Base-by-base conservation (phyloP, 2,797 vertebrate species). In the Falco berigora region DNA sequence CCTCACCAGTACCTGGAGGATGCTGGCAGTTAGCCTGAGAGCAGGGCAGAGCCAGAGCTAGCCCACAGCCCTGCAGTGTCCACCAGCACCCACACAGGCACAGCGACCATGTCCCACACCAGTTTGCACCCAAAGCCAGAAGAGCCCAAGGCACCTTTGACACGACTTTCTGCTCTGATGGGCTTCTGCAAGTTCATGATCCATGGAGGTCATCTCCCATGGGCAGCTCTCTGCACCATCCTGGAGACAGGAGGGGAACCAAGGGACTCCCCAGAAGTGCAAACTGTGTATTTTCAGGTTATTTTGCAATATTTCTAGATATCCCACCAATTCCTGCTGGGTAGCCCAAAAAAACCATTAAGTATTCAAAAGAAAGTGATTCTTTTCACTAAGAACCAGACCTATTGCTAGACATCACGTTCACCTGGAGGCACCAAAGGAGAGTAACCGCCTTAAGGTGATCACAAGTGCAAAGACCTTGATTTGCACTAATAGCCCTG, bases 41-140 rank as follows among this genome's bases (percentile, higher is more conserved):
- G 62, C 36, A n/a, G 59, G 76, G 28, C 68, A 92, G 55, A 69
- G 58, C n/a, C 79, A 56, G 74, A 49, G 50, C 59, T 79, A 66
- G 71, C 40, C 30, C 27, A 44, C 25, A 27, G 0, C 34, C 36
- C 58, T 69, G 78, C 52, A 8, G 0, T 9, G 13, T 7, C 87
- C 90, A 84, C 36, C 53, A 86, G 61, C 76, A 77, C 3, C 55
- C 47, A 40, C 3, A 1, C 32, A 40, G 50, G 56, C 3, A 0
- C 36, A 62, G 69, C 1, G 20, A 59, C 44, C 0, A 0, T 9
- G 24, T 28, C 55, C 63, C 61, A 52, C 64, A 14, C 21, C 1
- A 0, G 6, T 38, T 49, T 79, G 66, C 68, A 50, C 11, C 44
- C 72, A 69, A 55, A 61, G 46, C 61, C 38, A 62, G 53, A 34